Conservation (phyloP, 2,113 vertebrate genomes). For the Rafetus swinhoei region DNA sequence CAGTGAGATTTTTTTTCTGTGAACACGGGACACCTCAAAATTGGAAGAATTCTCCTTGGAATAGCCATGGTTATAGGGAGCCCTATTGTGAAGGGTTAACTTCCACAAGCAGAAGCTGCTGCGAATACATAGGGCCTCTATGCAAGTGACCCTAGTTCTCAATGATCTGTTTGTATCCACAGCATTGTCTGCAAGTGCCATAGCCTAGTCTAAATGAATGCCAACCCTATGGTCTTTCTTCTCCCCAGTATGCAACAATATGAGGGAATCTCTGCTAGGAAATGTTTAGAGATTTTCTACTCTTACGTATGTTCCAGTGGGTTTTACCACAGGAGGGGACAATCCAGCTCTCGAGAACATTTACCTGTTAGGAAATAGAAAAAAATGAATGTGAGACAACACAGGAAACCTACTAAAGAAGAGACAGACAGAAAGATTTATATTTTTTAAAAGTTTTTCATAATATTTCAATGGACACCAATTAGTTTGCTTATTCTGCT, state of each 20-base stretch:
- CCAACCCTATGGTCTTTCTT: too few species aligned
- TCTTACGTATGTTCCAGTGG: background rate
- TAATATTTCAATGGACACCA: background rate
- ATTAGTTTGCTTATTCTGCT: background rate
- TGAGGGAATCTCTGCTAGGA: too few species aligned
- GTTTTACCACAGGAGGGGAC: background rate
- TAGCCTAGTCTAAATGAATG: too few species aligned
- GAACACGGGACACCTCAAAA: background rate
- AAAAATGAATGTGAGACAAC: too few species aligned
- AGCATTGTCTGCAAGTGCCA: too few species aligned
- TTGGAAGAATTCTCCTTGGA: background rate
- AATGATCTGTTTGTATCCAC: too few species aligned
- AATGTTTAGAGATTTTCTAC: too few species aligned
- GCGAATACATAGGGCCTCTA: background rate
- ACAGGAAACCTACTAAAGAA: accelerated
- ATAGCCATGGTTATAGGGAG: background rate
- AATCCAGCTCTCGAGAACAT: too few species aligned
- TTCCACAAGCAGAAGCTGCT: background rate
- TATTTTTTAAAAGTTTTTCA: background rate
- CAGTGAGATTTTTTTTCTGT: background rate
- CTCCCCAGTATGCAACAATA: too few species aligned
- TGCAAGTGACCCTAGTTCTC: background rate
- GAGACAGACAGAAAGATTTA: background rate
- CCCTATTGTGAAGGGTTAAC: background rate
- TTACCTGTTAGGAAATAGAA: too few species aligned